These are phyloP conservation scores for Sympetrum striolatum DNA, from an alignment of 2,888 invertebrate genomes.

Conservation along the genomic window DNA sequence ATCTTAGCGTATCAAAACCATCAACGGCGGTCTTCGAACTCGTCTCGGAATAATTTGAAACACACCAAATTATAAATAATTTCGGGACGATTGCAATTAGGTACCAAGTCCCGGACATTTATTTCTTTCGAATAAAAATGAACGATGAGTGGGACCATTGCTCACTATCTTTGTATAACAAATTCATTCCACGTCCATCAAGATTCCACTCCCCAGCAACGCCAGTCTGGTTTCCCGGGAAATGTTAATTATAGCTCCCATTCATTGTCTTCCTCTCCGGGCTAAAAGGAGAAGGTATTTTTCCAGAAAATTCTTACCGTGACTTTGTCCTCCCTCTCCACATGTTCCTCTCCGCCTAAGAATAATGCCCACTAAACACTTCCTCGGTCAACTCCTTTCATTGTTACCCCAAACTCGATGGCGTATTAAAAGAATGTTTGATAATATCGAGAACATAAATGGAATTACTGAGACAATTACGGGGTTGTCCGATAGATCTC, in stretches of 20 bases:
- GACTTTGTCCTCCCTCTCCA: not conserved
- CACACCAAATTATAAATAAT: conserved; percentile 33
- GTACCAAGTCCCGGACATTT: conserved; percentile 23
- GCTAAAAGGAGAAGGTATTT: not conserved
- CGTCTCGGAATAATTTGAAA: not conserved
- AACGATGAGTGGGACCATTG: not conserved
- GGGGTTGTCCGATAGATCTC: no score
- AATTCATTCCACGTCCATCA: conserved; percentile 39
- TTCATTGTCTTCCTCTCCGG: conserved; percentile 23
- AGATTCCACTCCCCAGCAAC: not conserved
- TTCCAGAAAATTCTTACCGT: conserved; percentile 11
- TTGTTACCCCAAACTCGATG: no score
- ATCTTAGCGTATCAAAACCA: conserved; percentile 17
- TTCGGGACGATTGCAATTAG: conserved; percentile 24
- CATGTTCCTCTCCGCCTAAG: not conserved
- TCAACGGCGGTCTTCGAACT: not conserved
- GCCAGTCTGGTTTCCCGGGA: not conserved
- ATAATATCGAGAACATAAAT: no score
- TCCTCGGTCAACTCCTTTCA: no score
- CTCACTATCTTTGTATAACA: conserved; percentile 6
- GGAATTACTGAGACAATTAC: no score
- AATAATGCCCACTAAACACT: no score
- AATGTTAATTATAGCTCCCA: conserved; percentile 25
- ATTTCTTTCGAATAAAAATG: conserved; percentile 10
- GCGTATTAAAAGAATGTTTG: no score